Base-by-base conservation (phyloP, 2,888 invertebrate genomes). In the Melikaiella ostensackeni region DNA sequence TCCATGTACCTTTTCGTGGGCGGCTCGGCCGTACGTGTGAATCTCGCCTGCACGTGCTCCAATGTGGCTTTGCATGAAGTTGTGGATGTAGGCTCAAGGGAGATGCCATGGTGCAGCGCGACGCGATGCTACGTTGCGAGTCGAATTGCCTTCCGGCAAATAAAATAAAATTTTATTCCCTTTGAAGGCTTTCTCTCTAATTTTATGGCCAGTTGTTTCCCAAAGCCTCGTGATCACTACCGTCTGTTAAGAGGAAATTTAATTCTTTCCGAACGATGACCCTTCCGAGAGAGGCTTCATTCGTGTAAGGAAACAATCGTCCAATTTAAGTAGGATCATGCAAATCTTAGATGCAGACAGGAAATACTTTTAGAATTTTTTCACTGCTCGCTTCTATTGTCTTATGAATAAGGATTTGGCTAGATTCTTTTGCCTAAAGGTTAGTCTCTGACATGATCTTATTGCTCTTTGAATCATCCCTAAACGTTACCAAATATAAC, bases 121-220 rank as follows among this genome's bases (percentile, higher is more conserved):
- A 42, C 64, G 42, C 79, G 80, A 75, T 75, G 66, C 79, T 78
- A 76, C 75, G 79, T 77, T 79, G 70, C 80, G 77, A 80, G 66
- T 81, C 79, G 75, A 88, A 87, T 88, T 83, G 85, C 88, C 82
- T 79, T 64, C 63, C 79, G 75, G 84, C 79, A 81, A 81, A 86
- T 89, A 88, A 89, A 89, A 90, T 90, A 88, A 90, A 90, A 89
- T 89, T 90, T 90, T 87, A 90, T 86, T 81, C 74, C 83, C 82
- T 76, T 84, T 85, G 82, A 82, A 85, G 85, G 83, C 84, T 85
- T 84, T 81, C 77, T 46, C 80, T 84, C 84, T 89, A 89, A 89
- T 89, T 89, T 89, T 85, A 89, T 87, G 80, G 85, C 77, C 84
- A 82, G 81, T 82, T 84, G 81, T 85, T 87, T 85, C 79, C 81